Base-by-base conservation (phyloP, 2,888 invertebrate genomes). In the Caenorhabditis auriculariae region DNA sequence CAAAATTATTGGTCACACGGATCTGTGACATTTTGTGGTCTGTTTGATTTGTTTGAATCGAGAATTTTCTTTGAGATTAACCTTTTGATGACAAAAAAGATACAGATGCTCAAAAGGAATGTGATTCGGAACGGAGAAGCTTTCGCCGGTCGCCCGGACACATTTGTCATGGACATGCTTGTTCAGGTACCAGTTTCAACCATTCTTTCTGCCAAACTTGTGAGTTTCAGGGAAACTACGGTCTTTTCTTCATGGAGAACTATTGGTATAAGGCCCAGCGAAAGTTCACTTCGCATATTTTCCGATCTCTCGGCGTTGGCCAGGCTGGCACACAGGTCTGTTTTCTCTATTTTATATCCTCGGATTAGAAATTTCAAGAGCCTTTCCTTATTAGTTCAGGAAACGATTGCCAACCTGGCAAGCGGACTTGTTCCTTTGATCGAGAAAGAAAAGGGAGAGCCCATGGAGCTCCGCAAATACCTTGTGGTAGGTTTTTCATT, bases 241-340 rank as follows among this genome's bases (percentile, higher is more conserved):
- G 65, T 9, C 46, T 69, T 1, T 62, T 69, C 48, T 62, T 69
- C 63, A 66, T 65, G 57, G 66, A 69, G 21, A 69, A 69, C 39
- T 39, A 53, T 26, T 66, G 56, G 57, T 65, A 60, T 60, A 69
- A 66, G 38, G 60, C 60, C 15, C 69, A 69, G 43, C 62, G 69
- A 4, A 60, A 63, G 4, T 69, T 69, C 58, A 65, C 65, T 21
- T 59, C 60, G 3, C 65, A 66, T 29, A 63, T 65, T 15, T 59
- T 69, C 54, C 47, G 65, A n/a, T 47, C 54, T 1, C 43, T 69
- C 9, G 69, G 69, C 6, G 63, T 69, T 23, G 66, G 69, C 35
- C 61, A 69, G 38, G 60, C 65, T 17, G 59, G 60, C 23, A 57
- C 60, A 2, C 60, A 65, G 41, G 45, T 44, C 7, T n/a, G 35